phyloP scores from a whole-genome alignment of 2,797 vertebrate species.

The Phataginus tetradactyla region DNA sequence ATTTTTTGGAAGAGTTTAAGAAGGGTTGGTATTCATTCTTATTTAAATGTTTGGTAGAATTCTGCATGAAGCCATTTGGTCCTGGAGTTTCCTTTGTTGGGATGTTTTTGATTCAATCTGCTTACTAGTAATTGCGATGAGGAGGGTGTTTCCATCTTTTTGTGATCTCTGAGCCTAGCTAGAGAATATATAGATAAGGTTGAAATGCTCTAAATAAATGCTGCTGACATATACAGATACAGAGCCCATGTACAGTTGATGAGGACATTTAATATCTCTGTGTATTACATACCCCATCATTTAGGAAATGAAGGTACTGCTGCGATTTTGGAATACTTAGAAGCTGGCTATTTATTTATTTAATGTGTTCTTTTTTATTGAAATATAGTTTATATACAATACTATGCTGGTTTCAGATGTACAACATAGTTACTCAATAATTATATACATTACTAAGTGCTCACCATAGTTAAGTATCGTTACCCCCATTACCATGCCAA shows the following conservation, averaged over 20 bases:
- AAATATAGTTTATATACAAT: too few relatives aligned
- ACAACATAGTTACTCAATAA: too few relatives aligned
- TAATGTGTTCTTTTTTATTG: too few relatives aligned
- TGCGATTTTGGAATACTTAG: neutral
- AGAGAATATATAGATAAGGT: neutral
- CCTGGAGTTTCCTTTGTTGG: neutral
- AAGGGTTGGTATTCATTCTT: neutral
- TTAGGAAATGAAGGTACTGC: neutral
- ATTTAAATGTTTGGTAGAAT: neutral
- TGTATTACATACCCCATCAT: neutral
- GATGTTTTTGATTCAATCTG: neutral
- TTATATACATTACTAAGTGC: too few relatives aligned
- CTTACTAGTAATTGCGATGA: neutral
- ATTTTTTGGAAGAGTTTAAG: neutral
- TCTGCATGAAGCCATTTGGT: neutral
- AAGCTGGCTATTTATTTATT: neutral
- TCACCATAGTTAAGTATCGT: too few relatives aligned
- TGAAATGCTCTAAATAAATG: neutral
- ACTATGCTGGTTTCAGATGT: too few relatives aligned
- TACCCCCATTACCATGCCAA: too few relatives aligned
- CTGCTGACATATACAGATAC: neutral
- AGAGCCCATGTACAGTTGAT: neutral
- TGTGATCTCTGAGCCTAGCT: neutral
- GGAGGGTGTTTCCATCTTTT: neutral
- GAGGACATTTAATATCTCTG: neutral